Evolutionary conservation across 2,797 vertebrate genomes (phyloP), one percentile per base, ranked within the genome.

Genomic region (Epinephelus coioides): DNA sequence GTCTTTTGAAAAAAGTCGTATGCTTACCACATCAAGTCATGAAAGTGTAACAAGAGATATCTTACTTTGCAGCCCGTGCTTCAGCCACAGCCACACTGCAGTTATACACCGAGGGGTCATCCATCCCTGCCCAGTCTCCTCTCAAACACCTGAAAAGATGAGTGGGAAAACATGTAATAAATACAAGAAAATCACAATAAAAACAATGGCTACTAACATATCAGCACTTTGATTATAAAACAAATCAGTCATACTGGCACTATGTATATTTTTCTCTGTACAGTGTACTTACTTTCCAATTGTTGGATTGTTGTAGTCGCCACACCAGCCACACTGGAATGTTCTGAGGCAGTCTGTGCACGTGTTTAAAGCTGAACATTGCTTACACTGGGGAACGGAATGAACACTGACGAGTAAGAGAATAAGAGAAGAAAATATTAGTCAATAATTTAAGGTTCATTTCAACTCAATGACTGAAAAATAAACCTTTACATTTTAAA

Each of bases 291-390:
- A 98, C 97, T 97, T 97, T 86, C 97, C 97, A 67, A 98, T 95
- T 0, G 96, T 98, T 19, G 97, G 97, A 90, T 98, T 98, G 88
- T 96, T 97, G 66, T 96, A 95, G 47, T 98, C 97, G 8, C 97
- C 97, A 38, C 97, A 98, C 97, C 97, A 98, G 87, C 97, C 97
- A 1, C 97, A 98, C 90, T 97, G 97, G 9, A 98, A 97, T 21
- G 96, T 97, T 86, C 95, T 95, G 86, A 98, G 88, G 73, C 97
- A 98, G 70, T 97, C 96, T 0, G 95, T 95, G 76, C 97, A 98
- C 0, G 95, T 95, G 84, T 91, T 92, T 82, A 97, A 93, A 70
- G 94, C 89, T 18, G 96, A 94, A 7, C 97, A 98, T 67, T 97
- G 96, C 76, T 96, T 96, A 92, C 97, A 98, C 86, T 97, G 96